Base-by-base conservation (phyloP, 2,113 vertebrate species). In the Cheirogaleus medius region DNA sequence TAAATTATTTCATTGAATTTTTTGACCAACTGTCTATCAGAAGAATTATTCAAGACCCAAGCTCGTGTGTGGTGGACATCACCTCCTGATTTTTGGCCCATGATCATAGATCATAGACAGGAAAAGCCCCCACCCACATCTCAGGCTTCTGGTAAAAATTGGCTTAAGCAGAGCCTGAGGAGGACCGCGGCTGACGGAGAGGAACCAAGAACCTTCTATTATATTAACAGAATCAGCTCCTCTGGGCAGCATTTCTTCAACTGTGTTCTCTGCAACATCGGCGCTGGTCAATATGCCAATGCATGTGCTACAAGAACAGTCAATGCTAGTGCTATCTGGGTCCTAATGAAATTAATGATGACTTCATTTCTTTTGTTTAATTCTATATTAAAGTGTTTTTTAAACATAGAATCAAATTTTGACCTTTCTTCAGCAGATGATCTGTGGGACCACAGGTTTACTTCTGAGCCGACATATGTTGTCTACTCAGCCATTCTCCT, bases 371-470 rank as follows among this genome's bases (percentile, higher is more conserved):
- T 39, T 39, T 85, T 82, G 3, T 91, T 90, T 52, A 58, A 39
- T 58, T 92, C 74, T 83, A 17, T 44, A 90, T 90, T 77, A 42
- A 95, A 86, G 60, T 44, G 52, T 21, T 87, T 91, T 80, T 88
- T 34, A 42, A 73, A 81, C 32, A 32, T 12, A 44, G 47, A 77
- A 52, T 87, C 85, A 44, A 68, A 82, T 56, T 66, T 60, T 90
- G 54, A 87, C 68, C 74, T 94, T 87, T 87, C 81, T 64, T 42
- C 64, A 80, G 29, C 42, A 34, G 52, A 39, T 44, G 34, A 54
- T 64, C 66, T 81, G 52, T 58, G 47, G 80, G 64, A 73, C 32
- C 60, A 49, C 89, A 91, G 81, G 90, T 87, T 76, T 13, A 10
- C 20, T 93, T 69, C 56, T 66, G 49, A 80, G 47, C 56, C 84